Evolutionary conservation across 2,888 invertebrate species (phyloP), one percentile per base, ranked within the genome.

Genomic region (Drosophila multiciliata): DNA sequence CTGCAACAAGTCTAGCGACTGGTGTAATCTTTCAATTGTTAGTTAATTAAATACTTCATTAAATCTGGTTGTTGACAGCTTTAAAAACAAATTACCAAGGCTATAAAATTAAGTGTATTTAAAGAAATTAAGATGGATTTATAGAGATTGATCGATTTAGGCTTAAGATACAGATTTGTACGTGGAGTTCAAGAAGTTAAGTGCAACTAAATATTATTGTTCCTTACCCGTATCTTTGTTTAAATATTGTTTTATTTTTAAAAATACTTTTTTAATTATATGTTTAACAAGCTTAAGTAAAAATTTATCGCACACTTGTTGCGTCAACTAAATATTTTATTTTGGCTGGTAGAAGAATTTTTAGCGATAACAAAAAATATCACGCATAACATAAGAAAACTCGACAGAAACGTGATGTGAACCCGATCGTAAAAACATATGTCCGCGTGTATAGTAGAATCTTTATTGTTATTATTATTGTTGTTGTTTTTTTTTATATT

Each of bases 391-490:
- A 50, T 29, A 50, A 38, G 29, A 33, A 54, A 81, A 82, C 66
- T 73, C 77, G 74, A 85, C 42, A 36, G 72, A 87, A 85, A 82
- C 86, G 83, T 83, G 83, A 70, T 76, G 67, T 1, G 17, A 48
- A 32, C 32, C 23, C 26, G 42, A 35, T 50, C 29, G 26, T 48
- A 61, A 61, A 57, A 3, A 32, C 11, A 23, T 48, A 59, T 62
- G 32, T 63, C 38, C 50, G 38, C 38, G 36, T 45, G 12, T 29
- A 32, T 64, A 64, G 64, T 63, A 52, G 59, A 71, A 33, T 45
- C 49, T 45, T 66, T 48, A 50, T 7, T 32, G 12, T 36, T 17
- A 17, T 54, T 12, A 8, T 54, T 36, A 2, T 8, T 45, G 23
- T 23, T 23, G 23, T 23, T 23, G 1, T 23, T 23, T 15, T 17